Conservation (phyloP, 2,797 vertebrate species). For the Darevskia nairensis region DNA sequence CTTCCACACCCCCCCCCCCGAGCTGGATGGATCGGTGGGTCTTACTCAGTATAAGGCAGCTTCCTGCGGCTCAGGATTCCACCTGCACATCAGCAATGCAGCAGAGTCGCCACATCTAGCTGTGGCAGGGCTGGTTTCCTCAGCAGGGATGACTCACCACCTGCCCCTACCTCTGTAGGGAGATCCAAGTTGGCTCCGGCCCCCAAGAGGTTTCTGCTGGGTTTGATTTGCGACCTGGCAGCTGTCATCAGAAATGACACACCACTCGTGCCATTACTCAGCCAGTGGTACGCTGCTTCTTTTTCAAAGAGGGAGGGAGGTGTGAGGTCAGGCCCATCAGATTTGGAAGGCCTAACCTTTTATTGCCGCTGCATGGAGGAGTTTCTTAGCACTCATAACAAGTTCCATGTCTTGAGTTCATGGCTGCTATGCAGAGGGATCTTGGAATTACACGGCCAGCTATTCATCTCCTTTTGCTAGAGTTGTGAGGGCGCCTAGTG, state of each 20-base stretch:
- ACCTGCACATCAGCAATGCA: too few species aligned
- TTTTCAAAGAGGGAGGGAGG: neutral
- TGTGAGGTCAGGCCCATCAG: neutral
- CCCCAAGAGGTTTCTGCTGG: neutral
- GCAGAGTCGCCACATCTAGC: neutral
- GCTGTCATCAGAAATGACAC: too few species aligned
- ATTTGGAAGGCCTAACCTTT: too few species aligned
- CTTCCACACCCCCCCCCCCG: too few species aligned
- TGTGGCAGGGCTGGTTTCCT: neutral
- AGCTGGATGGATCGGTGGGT: too few species aligned
- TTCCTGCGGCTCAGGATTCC: too few species aligned
- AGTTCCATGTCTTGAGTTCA: neutral
- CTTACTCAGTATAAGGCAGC: too few species aligned
- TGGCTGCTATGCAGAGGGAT: neutral
- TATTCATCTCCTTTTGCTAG: neutral
- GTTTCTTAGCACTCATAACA: neutral
- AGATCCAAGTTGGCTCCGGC: too few species aligned
- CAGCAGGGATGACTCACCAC: neutral
- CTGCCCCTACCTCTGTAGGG: neutral
- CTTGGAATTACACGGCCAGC: accelerated
- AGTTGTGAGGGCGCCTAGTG: slow-evolving; percentile 59
- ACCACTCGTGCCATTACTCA: too few species aligned
- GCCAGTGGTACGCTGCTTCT: too few species aligned
- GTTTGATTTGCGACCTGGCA: neutral
- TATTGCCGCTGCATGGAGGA: neutral